Evolutionary conservation across 2,797 vertebrate genomes (phyloP).

Genomic region (Psittacula derbiana): DNA sequence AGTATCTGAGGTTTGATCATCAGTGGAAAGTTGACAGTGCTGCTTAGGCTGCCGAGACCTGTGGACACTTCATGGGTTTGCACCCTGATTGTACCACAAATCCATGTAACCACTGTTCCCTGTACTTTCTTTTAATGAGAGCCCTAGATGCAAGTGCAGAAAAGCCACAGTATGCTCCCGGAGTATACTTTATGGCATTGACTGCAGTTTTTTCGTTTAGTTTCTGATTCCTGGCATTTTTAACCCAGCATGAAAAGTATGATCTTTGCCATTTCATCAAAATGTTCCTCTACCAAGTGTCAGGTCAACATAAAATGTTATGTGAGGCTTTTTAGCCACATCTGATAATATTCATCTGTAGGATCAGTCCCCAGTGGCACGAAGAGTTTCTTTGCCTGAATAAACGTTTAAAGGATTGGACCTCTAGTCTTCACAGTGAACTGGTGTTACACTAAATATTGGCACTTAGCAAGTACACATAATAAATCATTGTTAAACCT

Average conservation of each 20-base stretch:
- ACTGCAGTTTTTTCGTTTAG: background rate
- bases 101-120: no score
- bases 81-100: background rate
- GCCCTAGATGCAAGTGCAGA: background rate
- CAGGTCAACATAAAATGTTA: background rate
- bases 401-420: background rate
- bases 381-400: background rate
- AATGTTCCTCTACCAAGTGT: background rate
- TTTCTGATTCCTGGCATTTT: background rate
- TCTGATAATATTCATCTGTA: background rate
- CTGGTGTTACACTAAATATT: background rate
- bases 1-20: background rate
- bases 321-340: background rate
- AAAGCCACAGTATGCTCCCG: background rate
- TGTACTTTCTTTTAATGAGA: background rate
- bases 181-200: background rate
- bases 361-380: background rate
- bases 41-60: background rate
- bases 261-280: background rate
- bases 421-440: background rate
- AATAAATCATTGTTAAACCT: background rate
- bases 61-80: background rate
- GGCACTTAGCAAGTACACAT: background rate
- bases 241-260: background rate
- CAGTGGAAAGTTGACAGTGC: background rate